These are phyloP conservation scores for Cyclopterus lumpus DNA, from an alignment of 2,797 vertebrate genomes.

Conservation along the genomic window DNA sequence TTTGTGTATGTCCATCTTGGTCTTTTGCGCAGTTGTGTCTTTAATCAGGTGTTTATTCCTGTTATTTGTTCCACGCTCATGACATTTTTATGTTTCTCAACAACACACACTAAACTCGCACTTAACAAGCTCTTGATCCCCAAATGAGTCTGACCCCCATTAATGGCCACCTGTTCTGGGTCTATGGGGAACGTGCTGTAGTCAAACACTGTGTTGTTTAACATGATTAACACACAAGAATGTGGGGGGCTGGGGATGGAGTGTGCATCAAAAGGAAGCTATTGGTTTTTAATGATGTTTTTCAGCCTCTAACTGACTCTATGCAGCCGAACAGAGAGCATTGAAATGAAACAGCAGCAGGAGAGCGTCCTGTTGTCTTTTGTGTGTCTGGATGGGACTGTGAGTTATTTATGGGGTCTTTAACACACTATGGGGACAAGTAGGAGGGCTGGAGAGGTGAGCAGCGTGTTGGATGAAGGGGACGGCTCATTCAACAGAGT, in stretches of 20 bases:
- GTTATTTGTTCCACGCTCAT: not conserved
- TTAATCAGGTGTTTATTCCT: not conserved
- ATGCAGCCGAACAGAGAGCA: constrained; percentile 31
- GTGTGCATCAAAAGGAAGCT: constrained; percentile 56
- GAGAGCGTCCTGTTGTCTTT: constrained; percentile 57
- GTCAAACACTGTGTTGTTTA: constrained; percentile 68
- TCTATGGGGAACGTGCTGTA: constrained; percentile 49
- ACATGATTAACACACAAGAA: constrained; percentile 64
- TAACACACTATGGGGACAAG: constrained; percentile 37
- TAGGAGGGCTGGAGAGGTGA: constrained; percentile 50
- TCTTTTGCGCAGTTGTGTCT: constrained; percentile 4
- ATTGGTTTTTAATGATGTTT: constrained; percentile 75
- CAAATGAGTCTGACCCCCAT: constrained; percentile 54
- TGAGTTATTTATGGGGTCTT: constrained; percentile 68
- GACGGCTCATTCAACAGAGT: constrained; percentile 29
- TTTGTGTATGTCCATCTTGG: constrained; percentile 11
- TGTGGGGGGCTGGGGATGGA: constrained; percentile 33
- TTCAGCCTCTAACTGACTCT: constrained; percentile 55
- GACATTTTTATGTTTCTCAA: constrained; percentile 15
- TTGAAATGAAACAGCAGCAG: constrained; percentile 57
- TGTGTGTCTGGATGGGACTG: constrained; percentile 44
- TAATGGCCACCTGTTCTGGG: constrained; percentile 71
- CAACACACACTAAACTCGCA: constrained; percentile 22
- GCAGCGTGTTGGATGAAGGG: constrained; percentile 19
- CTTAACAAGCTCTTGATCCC: constrained; percentile 53